These are phyloP conservation scores for Engystomops pustulosus DNA, from an alignment of 2,113 vertebrate species.

Conservation along the genomic window DNA sequence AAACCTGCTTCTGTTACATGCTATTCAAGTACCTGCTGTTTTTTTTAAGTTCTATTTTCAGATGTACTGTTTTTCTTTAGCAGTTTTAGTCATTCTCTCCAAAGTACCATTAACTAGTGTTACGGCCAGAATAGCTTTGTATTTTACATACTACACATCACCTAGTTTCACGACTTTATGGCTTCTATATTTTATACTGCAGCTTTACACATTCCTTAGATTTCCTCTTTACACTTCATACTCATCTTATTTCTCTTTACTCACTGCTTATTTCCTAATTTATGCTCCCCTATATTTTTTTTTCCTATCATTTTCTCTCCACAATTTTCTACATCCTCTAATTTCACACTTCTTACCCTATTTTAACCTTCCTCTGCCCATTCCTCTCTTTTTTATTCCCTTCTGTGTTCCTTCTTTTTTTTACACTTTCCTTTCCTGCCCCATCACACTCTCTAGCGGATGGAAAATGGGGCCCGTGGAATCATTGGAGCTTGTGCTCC, in stretches of 20 bases:
- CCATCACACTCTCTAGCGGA: conserved; percentile 72
- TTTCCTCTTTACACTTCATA: neutral
- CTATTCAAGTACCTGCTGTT: neutral
- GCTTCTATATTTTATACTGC: neutral
- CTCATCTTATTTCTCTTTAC: conserved; percentile 23
- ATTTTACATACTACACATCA: neutral
- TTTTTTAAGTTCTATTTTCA: neutral
- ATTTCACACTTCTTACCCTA: neutral
- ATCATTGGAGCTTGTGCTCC: conserved; percentile 94
- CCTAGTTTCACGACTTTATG: neutral
- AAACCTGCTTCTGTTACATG: neutral
- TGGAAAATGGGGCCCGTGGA: conserved; percentile 96
- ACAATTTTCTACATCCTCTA: conserved; percentile 28
- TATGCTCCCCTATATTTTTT: conserved; percentile 37
- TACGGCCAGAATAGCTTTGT: neutral
- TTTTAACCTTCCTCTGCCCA: conserved; percentile 19
- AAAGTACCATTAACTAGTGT: neutral
- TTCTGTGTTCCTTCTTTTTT: neutral
- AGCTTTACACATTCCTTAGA: neutral
- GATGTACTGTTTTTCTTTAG: neutral
- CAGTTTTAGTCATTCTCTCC: neutral
- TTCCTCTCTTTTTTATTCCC: accelerated
- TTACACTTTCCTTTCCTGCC: conserved; percentile 49
- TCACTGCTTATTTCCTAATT: conserved; percentile 18
- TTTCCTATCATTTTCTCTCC: conserved; percentile 1